phyloP scores from a whole-genome alignment of 2,797 vertebrate genomes.

The Saxicola maurus region DNA sequence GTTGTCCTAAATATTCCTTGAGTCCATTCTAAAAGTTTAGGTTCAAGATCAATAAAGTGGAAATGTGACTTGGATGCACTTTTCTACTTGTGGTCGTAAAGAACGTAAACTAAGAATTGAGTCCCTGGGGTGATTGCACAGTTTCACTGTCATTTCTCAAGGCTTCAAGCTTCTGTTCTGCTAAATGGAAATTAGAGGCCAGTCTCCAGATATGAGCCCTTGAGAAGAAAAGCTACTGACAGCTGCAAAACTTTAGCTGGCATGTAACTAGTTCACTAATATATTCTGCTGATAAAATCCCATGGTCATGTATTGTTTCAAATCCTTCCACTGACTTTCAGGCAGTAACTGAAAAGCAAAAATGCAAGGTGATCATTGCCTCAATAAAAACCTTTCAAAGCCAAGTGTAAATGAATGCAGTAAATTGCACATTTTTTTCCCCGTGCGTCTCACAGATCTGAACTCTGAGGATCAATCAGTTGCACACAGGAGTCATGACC shows the following conservation, averaged over 20 bases:
- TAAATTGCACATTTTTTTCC: neutral
- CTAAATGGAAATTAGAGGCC: neutral
- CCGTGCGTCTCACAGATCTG: neutral
- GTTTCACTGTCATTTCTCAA: neutral
- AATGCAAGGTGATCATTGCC: neutral
- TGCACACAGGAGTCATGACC: conserved; percentile 21
- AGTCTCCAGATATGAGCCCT: neutral
- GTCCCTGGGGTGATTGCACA: neutral
- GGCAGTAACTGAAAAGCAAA: conserved; percentile 2
- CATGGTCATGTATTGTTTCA: neutral
- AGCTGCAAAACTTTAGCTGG: neutral
- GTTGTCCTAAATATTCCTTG: neutral
- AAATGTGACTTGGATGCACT: neutral
- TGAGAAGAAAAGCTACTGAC: neutral
- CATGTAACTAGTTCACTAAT: neutral
- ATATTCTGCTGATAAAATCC: conserved; percentile 2
- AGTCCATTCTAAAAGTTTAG: neutral
- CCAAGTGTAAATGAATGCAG: neutral
- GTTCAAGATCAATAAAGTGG: neutral
- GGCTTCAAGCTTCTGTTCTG: neutral
- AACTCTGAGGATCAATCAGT: conserved; percentile 40
- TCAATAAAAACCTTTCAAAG: conserved; percentile 13
- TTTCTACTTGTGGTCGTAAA: neutral
- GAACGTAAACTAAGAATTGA: neutral
- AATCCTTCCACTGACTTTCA: neutral